These are phyloP conservation scores for Orchestia grillus DNA, from an alignment of 1,140 invertebrate species.

Conservation along the genomic window DNA sequence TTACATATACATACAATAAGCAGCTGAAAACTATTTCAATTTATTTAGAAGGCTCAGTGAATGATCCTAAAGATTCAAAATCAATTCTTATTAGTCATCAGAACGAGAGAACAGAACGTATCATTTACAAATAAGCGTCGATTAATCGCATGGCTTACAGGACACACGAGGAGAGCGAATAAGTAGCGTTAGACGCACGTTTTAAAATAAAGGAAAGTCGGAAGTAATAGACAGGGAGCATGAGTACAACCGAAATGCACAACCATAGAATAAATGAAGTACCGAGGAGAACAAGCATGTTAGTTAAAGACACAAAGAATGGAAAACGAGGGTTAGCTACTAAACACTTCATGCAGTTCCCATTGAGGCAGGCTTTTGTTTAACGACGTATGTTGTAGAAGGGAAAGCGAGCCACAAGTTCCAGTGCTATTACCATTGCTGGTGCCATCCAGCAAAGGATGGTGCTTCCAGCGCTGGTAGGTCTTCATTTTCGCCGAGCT, in stretches of 20 bases:
- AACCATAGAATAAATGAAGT: neutral
- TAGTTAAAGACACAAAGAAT: neutral
- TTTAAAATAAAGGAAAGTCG: neutral
- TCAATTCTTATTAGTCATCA: neutral
- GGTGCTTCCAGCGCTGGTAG: slow-evolving; percentile 67
- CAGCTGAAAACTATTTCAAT: neutral
- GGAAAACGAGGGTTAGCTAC: neutral
- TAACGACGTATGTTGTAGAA: neutral
- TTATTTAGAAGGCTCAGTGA: neutral
- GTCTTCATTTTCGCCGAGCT: slow-evolving; percentile 64
- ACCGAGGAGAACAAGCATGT: neutral
- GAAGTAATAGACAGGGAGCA: neutral
- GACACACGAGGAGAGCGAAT: neutral
- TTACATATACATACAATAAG: neutral
- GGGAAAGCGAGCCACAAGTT: neutral
- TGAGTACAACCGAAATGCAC: neutral
- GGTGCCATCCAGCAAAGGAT: slow-evolving; percentile 60
- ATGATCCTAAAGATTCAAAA: neutral
- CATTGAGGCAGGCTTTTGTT: neutral
- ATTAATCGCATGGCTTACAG: neutral
- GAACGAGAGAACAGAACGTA: neutral
- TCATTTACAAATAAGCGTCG: neutral
- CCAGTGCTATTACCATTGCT: slow-evolving; percentile 25
- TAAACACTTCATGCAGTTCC: neutral
- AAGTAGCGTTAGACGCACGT: neutral